Evolutionary conservation across 2,888 invertebrate species (phyloP).

Genomic region (Pristionchus japonicus): DNA sequence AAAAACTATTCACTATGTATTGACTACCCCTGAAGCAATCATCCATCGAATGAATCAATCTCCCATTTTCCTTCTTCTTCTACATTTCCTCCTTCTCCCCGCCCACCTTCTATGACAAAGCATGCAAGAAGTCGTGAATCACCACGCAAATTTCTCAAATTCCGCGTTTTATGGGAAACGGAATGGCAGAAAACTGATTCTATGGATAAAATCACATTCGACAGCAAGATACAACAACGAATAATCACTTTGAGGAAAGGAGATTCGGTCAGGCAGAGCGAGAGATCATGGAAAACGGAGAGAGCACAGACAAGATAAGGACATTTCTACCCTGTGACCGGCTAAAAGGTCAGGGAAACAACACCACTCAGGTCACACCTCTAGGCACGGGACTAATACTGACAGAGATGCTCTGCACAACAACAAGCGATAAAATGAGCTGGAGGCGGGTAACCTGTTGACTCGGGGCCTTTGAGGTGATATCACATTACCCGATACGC

Average conservation of each 20-base stretch:
- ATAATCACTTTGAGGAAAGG: neutral
- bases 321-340: neutral
- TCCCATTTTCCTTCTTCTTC: neutral
- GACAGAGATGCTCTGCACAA: too few species aligned
- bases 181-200: too few species aligned
- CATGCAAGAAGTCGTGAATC: neutral
- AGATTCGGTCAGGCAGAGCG: too few species aligned
- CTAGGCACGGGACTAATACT: neutral
- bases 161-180: neutral
- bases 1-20: neutral
- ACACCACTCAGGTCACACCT: neutral
- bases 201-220: neutral
- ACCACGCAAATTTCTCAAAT: neutral
- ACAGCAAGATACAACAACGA: neutral
- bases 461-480: neutral
- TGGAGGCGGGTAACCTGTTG: neutral
- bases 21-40: neutral
- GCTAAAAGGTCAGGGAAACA: neutral
- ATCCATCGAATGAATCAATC: neutral
- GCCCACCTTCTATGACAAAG: neutral
- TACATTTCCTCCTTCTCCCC: neutral
- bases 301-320: neutral
- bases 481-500: too few species aligned
- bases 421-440: neutral
- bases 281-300: neutral